A percentile compares a stretch with the other conserved stretches of the same genome.
These are phyloP conservation scores for Amblyraja radiata DNA, from an alignment of 2,797 vertebrate species.

Conservation along the genomic window DNA sequence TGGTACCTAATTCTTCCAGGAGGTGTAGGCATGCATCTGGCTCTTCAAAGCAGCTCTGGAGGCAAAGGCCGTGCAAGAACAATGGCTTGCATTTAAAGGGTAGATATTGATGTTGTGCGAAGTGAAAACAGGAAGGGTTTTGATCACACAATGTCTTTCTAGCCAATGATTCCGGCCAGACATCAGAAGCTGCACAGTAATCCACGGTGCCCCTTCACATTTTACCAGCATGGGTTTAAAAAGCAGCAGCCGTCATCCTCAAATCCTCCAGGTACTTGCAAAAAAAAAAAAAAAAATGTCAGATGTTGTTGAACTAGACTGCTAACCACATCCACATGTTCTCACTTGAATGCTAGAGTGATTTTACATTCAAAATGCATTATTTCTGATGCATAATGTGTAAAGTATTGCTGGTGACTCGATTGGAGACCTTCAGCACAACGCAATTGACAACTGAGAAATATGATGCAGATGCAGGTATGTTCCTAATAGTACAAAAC, in stretches of 20 bases:
- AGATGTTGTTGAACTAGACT: conserved; percentile 48
- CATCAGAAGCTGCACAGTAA: conserved; percentile 4
- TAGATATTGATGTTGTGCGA: conserved; percentile 36
- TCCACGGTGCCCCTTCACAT: conserved; percentile 10
- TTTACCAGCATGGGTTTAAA: not conserved
- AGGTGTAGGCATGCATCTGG: conserved; percentile 27
- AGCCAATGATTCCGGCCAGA: conserved; percentile 19
- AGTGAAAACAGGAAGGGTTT: conserved; percentile 33
- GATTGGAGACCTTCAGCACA: conserved; percentile 33
- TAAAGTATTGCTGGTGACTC: conserved; percentile 43
- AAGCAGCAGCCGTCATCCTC: conserved; percentile 41
- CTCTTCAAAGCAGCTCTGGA: conserved; percentile 4
- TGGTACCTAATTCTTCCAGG: conserved; percentile 21
- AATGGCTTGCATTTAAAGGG: conserved; percentile 26
- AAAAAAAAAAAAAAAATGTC: conserved; percentile 48
- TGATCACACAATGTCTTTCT: conserved; percentile 32
- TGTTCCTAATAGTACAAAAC: not conserved
- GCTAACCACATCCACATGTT: conserved; percentile 50
- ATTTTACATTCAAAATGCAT: conserved; percentile 46
- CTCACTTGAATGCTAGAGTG: conserved; percentile 46
- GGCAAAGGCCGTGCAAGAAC: conserved; percentile 21
- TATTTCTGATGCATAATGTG: conserved; percentile 44
- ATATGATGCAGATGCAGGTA: not conserved
- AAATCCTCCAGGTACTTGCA: conserved; percentile 48
- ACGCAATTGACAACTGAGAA: not conserved